Conservation (phyloP, 2,888 invertebrate species). For the Heliconius ethilla region DNA sequence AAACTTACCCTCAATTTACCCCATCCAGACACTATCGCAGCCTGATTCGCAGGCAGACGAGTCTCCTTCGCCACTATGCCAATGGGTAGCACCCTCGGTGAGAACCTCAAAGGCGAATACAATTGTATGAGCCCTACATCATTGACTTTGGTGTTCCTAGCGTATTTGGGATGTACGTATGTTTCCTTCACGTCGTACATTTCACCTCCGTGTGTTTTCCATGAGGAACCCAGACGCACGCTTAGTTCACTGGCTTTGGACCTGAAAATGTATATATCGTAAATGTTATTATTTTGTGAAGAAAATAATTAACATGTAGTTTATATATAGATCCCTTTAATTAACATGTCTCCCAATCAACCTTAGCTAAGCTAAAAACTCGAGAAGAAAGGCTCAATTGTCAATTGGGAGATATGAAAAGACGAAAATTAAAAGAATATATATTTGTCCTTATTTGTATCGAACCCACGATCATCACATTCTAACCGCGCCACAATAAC, state of each 20-base stretch:
- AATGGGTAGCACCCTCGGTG: constrained; percentile 68
- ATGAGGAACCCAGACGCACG: constrained; percentile 78
- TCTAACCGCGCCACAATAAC: too few species aligned
- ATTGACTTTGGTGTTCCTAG: constrained; percentile 68
- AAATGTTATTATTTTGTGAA: not conserved
- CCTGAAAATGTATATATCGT: constrained; percentile 49
- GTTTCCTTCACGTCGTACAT: constrained; percentile 73
- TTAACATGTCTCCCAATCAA: too few species aligned
- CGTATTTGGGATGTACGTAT: constrained; percentile 72
- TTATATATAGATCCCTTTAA: too few species aligned
- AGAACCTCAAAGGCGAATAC: constrained; percentile 67
- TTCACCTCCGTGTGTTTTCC: constrained; percentile 77
- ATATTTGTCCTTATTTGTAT: too few species aligned
- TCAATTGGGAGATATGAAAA: too few species aligned
- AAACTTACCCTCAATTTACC: constrained; percentile 65
- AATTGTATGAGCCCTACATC: constrained; percentile 77
- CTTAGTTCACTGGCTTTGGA: constrained; percentile 65
- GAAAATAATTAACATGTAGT: too few species aligned
- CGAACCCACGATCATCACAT: too few species aligned
- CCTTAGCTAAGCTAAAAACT: too few species aligned
- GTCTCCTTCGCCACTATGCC: constrained; percentile 59
- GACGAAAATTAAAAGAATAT: too few species aligned
- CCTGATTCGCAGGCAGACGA: constrained; percentile 58
- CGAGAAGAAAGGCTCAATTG: too few species aligned
- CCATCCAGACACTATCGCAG: constrained; percentile 76